Conservation (phyloP, 2,888 invertebrate genomes). For the Reticulitermes lucifugus region DNA sequence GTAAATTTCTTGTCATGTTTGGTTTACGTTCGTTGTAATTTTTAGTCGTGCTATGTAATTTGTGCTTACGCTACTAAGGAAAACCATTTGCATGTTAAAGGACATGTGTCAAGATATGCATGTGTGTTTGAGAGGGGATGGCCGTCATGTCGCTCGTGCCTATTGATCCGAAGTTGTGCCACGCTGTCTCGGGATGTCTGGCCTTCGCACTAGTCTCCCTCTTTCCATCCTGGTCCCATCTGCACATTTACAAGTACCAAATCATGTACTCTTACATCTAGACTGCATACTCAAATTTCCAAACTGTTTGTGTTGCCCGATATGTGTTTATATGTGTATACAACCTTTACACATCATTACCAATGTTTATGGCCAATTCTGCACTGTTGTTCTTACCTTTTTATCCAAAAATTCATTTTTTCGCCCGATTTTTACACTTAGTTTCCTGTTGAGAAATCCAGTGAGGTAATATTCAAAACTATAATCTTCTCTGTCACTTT, state of each 20-base stretch:
- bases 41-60: too few relatives aligned
- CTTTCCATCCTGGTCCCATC: neutral
- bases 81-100: too few relatives aligned
- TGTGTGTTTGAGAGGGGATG: neutral
- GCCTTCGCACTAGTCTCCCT: neutral
- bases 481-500: too few relatives aligned
- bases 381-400: neutral
- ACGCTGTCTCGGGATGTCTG: neutral
- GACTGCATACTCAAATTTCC: neutral
- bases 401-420: neutral
- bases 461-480: too few relatives aligned
- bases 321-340: neutral
- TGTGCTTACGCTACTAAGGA: too few relatives aligned
- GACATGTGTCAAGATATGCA: too few relatives aligned
- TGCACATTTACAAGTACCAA: neutral
- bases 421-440: neutral
- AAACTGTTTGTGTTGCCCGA: neutral
- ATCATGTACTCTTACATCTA: neutral
- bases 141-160: neutral
- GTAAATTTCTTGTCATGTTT: too few relatives aligned
- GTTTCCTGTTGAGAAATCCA: neutral
- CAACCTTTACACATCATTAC: neutral
- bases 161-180: neutral
- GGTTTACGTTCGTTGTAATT: too few relatives aligned
- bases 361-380: neutral